These are phyloP conservation scores for Drosophila kambysellisi DNA, from an alignment of 2,888 invertebrate species.

Conservation along the genomic window DNA sequence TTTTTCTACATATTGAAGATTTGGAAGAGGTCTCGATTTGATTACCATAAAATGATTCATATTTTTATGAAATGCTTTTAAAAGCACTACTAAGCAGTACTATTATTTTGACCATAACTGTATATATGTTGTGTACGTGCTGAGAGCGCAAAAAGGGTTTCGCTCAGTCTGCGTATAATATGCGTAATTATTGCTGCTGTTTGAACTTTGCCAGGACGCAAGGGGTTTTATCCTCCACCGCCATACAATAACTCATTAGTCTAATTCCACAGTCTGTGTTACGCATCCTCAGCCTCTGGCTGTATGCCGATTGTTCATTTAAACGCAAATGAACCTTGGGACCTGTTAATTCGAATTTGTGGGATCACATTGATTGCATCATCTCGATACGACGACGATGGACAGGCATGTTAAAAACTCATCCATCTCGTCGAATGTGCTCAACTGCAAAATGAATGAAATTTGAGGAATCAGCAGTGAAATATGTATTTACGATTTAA, in stretches of 20 bases:
- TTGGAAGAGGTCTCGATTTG: not conserved
- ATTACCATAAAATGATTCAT: not conserved
- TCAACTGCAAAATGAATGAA: not conserved
- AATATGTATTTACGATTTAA: not conserved
- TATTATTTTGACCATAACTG: not conserved
- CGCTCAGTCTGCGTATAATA: conserved; percentile 51
- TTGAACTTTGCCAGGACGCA: conserved; percentile 66
- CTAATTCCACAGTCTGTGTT: conserved; percentile 38
- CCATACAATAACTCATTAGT: conserved; percentile 77
- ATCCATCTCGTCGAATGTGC: not conserved
- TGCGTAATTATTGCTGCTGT: conserved; percentile 72
- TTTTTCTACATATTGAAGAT: not conserved
- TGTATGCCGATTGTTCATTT: conserved; percentile 60
- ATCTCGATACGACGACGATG: not conserved
- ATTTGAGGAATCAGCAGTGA: not conserved
- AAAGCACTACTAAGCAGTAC: not conserved
- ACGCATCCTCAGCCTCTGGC: conserved; percentile 12
- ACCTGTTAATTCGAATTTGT: conserved; percentile 41
- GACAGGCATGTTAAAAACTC: not conserved
- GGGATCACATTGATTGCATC: conserved; percentile 52
- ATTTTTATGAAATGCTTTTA: not conserved
- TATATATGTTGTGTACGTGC: conserved; percentile 32
- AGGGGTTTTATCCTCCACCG: conserved; percentile 28
- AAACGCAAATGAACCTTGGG: conserved; percentile 77
- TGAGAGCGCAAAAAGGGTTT: conserved; percentile 31